These are phyloP conservation scores for Drosophila lacteicornis DNA, from an alignment of 1,140 invertebrate species.

Conservation along the genomic window DNA sequence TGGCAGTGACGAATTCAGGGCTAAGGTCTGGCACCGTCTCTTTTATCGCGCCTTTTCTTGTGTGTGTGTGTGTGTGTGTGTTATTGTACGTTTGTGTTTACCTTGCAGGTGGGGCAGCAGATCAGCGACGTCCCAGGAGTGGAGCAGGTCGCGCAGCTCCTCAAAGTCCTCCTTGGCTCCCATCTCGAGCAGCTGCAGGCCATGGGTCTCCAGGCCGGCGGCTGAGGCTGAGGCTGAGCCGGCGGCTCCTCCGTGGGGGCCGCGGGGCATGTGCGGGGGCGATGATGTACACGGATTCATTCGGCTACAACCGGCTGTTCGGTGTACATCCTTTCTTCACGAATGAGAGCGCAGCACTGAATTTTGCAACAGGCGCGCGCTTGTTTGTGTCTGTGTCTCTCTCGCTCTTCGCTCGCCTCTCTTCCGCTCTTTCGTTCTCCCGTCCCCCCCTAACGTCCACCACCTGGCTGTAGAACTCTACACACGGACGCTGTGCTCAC, in stretches of 20 bases:
- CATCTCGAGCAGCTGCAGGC: constrained; percentile 38
- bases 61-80: constrained; percentile 25
- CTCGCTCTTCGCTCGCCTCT: constrained; percentile 36
- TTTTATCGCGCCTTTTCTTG: neutral
- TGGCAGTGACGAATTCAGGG: constrained; percentile 11
- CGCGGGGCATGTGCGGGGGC: constrained; percentile 36
- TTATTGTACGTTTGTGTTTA: constrained; percentile 33
- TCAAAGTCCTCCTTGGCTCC: constrained; percentile 58
- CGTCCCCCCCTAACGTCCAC: constrained; percentile 25
- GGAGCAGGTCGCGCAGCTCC: constrained; percentile 61
- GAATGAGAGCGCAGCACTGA: constrained; percentile 71
- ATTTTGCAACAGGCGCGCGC: constrained; percentile 76
- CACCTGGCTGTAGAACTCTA: constrained; percentile 15
- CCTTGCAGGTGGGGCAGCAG: constrained; percentile 72
- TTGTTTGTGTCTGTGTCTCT: constrained; percentile 13
- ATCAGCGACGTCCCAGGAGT: constrained; percentile 68
- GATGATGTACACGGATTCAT: constrained; percentile 60
- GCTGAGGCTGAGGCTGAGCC: neutral
- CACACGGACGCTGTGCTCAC: constrained; percentile 23
- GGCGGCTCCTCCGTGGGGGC: constrained; percentile 6
- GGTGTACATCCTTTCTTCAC: constrained; percentile 79
- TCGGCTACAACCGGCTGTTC: constrained; percentile 51
- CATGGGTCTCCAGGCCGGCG: constrained; percentile 12
- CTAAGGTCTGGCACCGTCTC: constrained; percentile 2
- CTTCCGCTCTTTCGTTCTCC: constrained; percentile 32